Evolutionary conservation across 1,140 invertebrate species (phyloP), one percentile per base, ranked within the genome.

Genomic region (Papilio polyxenes): DNA sequence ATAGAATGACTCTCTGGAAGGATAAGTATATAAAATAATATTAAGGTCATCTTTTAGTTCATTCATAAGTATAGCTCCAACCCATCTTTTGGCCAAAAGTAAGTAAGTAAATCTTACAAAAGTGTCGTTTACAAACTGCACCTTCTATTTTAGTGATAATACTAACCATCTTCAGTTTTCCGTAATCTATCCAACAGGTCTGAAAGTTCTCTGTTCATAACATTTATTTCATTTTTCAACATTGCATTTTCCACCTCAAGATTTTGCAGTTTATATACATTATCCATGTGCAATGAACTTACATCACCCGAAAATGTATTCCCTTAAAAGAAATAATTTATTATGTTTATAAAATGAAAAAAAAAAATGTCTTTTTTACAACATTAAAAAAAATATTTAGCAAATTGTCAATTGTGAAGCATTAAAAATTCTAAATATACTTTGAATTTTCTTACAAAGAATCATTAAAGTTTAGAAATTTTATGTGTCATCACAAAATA

Each of bases 161-260:
- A 81, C 87, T 86, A 88, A 93, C 92, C 93, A 86, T 93, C 90
- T 85, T 94, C 91, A 78, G 91, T 90, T 83, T 87, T 89, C 9
- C 86, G 83, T 76, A 94, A 85, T 69, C 89, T 91, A 9, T 89
- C 85, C 17, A 93, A 82, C 82, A 94, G 87, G 74, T 94, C 90
- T 76, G 89, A 85, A 9, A 93, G 83, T 85, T 94, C 92, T 85
- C 87, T 90, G 76, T 93, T 92, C 81, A 92, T 85, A 20, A 93
- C 91, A 87, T 93, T 94, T 3, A 95, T 86, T 87, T 95, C 94
- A 90, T 94, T 95, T 88, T 93, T 95, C n/a, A 95, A 87, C 90
- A 95, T 93, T 74, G 93, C 89, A 89, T 95, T 95, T 89, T 95
- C 95, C 65, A 93, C 87, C 87, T 95, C 95, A 81, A 95, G 87